phyloP scores from a whole-genome alignment of 2,797 vertebrate genomes.

The Salarias fasciatus region DNA sequence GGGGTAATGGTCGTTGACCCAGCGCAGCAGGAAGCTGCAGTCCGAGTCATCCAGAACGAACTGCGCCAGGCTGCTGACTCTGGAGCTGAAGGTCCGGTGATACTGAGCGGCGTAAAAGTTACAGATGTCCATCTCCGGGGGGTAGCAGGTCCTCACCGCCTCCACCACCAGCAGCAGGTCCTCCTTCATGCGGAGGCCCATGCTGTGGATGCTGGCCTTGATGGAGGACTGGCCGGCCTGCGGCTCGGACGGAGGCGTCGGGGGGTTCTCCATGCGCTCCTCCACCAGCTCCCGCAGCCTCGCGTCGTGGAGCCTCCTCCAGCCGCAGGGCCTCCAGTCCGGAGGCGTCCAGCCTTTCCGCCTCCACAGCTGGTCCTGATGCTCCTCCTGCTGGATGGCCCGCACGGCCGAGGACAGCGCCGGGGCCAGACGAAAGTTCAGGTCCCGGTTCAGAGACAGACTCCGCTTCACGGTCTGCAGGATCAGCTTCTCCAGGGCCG shows the following conservation, averaged over 20 bases:
- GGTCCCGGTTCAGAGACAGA: conserved; percentile 69
- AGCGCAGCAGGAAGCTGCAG: conserved; percentile 81
- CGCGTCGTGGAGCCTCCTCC: conserved; percentile 80
- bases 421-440: not conserved
- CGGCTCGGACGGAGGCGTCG: fast-evolving
- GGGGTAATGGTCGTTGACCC: conserved; percentile 88
- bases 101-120: conserved; percentile 84
- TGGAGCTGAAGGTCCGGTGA: conserved; percentile 80
- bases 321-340: conserved; percentile 76
- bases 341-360: not conserved
- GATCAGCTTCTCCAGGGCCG: conserved; percentile 69
- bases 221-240: conserved; percentile 68
- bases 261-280: conserved; percentile 74
- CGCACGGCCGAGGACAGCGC: conserved; percentile 83
- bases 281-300: conserved; percentile 71
- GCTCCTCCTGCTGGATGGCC: conserved; percentile 83
- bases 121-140: conserved; percentile 83
- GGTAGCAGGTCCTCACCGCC: conserved; percentile 84
- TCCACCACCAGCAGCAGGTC: conserved; percentile 85
- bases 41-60: conserved; percentile 84
- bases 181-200: conserved; percentile 83
- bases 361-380: conserved; percentile 76
- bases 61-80: conserved; percentile 73
- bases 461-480: conserved; percentile 58
- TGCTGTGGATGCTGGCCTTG: conserved; percentile 67